These are phyloP conservation scores for Malurus cyaneus DNA, from an alignment of 2,113 vertebrate species.

Conservation along the genomic window DNA sequence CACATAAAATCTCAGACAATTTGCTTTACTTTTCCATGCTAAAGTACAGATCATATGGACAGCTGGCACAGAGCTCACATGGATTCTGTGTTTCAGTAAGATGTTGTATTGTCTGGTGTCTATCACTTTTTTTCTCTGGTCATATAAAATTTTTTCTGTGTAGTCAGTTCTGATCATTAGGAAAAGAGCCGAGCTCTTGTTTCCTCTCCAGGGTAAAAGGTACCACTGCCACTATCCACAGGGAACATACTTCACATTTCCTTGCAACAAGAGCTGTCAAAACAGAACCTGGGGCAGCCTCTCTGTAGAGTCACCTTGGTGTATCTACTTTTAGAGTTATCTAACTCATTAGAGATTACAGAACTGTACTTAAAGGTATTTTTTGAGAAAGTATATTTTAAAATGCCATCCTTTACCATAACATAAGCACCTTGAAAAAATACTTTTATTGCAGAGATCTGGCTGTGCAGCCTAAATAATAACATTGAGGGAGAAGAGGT, in stretches of 20 bases:
- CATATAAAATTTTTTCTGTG: background rate
- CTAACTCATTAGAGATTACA: background rate
- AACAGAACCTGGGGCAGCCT: background rate
- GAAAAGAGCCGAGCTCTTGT: background rate
- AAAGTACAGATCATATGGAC: background rate
- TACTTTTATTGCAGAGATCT: background rate
- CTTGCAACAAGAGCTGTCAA: background rate
- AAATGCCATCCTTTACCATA: background rate
- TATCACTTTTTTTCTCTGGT: background rate
- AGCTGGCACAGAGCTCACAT: fast-evolving
- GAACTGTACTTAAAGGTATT: background rate
- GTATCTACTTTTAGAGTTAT: background rate
- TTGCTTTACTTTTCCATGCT: background rate
- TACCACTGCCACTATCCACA: background rate
- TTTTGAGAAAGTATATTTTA: background rate
- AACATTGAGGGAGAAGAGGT: background rate
- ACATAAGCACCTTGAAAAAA: background rate
- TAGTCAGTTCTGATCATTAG: background rate
- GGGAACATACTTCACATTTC: background rate
- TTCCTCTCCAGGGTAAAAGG: background rate
- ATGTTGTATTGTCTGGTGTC: background rate
- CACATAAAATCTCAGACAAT: background rate
- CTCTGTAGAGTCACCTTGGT: background rate
- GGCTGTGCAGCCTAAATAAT: background rate
- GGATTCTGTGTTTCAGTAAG: background rate